These are phyloP conservation scores for Emydocephalus ijimae DNA, from an alignment of 2,113 vertebrate genomes.

Conservation along the genomic window DNA sequence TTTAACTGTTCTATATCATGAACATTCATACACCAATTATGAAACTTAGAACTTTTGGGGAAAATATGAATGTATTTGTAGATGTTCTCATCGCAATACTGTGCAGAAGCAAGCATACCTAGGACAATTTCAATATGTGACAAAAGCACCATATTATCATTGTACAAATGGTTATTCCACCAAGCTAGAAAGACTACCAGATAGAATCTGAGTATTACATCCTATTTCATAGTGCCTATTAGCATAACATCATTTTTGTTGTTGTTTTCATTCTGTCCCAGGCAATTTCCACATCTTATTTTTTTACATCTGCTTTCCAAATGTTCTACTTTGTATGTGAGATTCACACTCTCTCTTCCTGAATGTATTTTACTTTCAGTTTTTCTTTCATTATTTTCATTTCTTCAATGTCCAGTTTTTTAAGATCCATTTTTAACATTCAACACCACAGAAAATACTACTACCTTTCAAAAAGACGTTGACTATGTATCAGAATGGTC, in stretches of 20 bases:
- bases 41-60: neutral
- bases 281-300: neutral
- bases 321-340: neutral
- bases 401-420: neutral
- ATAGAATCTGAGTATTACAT: neutral
- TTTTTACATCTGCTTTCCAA: neutral
- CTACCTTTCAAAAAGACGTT: too few species aligned
- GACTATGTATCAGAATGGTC: too few species aligned
- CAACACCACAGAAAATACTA: too few species aligned
- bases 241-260: neutral
- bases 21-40: neutral
- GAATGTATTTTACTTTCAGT: neutral
- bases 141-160: neutral
- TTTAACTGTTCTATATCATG: neutral
- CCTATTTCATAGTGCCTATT: neutral
- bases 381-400: neutral
- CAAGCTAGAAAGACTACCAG: neutral
- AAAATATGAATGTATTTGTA: neutral
- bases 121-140: neutral
- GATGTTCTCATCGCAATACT: neutral
- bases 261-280: neutral
- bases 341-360: neutral
- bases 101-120: neutral
- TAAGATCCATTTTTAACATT: neutral
- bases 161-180: neutral